Percentiles rank a stretch among this genome's conserved stretches.
These are phyloP conservation scores for Taenioides sp. DNA, from an alignment of 2,797 vertebrate species.

Conservation along the genomic window DNA sequence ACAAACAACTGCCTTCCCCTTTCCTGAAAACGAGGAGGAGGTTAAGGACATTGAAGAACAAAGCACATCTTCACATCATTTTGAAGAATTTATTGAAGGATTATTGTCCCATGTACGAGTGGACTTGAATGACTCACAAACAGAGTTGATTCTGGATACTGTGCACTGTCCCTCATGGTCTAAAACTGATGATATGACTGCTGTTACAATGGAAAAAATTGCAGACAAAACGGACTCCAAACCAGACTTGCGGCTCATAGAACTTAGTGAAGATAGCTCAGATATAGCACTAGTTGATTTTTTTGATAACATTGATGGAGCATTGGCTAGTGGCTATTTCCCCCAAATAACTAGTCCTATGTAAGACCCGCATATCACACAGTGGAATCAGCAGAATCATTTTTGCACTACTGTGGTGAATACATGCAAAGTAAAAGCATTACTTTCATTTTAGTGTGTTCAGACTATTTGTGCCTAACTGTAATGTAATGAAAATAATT, in stretches of 20 bases:
- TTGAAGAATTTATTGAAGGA: slow-evolving; percentile 36
- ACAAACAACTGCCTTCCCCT: slow-evolving; percentile 52
- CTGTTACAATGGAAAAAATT: background rate
- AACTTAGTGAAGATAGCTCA: slow-evolving; percentile 61
- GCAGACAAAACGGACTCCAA: slow-evolving; percentile 8
- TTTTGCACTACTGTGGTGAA: slow-evolving; percentile 17
- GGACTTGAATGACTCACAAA: slow-evolving; percentile 30
- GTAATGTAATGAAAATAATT: no score
- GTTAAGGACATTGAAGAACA: slow-evolving; percentile 46
- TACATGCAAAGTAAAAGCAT: slow-evolving; percentile 39
- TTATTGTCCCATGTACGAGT: slow-evolving; percentile 48
- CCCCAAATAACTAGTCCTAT: slow-evolving; percentile 60
- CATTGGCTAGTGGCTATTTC: slow-evolving; percentile 64
- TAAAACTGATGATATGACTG: slow-evolving; percentile 19
- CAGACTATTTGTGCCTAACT: no score
- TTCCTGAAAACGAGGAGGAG: slow-evolving; percentile 10
- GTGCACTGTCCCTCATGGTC: slow-evolving; percentile 23
- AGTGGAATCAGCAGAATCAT: background rate
- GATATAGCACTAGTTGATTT: slow-evolving; percentile 69
- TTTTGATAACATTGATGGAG: slow-evolving; percentile 38
- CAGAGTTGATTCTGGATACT: slow-evolving; percentile 12
- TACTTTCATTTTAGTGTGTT: slow-evolving; percentile 12
- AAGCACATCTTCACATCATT: slow-evolving; percentile 8
- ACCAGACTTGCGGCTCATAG: slow-evolving; percentile 16
- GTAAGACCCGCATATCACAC: background rate